Evolutionary conservation across 2,113 vertebrate genomes (phyloP).

Genomic region (Chamaetylas fuelleborni): DNA sequence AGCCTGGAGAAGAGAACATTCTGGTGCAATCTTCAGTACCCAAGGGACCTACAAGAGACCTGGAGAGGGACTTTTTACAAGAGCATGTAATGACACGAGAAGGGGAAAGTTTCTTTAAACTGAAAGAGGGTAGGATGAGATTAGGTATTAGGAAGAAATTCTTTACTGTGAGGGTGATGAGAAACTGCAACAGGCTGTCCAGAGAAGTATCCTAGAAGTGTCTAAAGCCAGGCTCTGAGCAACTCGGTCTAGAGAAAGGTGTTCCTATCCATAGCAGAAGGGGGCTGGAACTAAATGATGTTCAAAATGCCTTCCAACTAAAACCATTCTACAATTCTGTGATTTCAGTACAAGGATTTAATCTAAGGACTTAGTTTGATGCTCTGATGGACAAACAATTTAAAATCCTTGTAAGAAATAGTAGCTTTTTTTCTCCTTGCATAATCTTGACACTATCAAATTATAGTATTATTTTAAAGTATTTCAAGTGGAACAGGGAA

Average conservation of each 20-base stretch:
- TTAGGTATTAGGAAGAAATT: not conserved
- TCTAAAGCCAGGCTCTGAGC: not conserved
- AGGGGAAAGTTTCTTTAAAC: not conserved
- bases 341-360: not conserved
- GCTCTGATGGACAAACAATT: not conserved
- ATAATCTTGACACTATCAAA: not conserved
- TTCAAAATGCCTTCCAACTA: not conserved
- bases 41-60: not conserved
- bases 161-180: not conserved
- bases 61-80: not conserved
- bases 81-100: not conserved
- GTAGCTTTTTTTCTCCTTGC: not conserved
- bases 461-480: not conserved
- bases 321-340: not conserved
- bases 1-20: not conserved
- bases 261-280: rapidly evolving
- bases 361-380: not conserved
- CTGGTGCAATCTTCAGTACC: not conserved
- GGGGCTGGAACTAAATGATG: not conserved
- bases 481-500: not conserved
- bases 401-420: not conserved
- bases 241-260: not conserved
- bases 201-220: not conserved
- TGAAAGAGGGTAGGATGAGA: not conserved
- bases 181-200: not conserved